Conservation (phyloP, 2,888 invertebrate species). For the Prosopocoilus inquinatus region DNA sequence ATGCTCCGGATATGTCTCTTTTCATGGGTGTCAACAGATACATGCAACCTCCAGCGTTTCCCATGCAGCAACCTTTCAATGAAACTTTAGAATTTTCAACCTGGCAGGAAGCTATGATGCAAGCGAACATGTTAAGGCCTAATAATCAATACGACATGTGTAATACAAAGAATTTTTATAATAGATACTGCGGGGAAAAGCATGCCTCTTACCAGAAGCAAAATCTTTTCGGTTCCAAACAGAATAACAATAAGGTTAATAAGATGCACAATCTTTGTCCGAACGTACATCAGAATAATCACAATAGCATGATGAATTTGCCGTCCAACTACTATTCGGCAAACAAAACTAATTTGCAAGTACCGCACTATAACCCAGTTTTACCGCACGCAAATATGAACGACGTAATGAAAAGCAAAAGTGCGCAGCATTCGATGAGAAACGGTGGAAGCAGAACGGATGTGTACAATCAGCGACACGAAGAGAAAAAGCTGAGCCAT, state of each 20-base stretch:
- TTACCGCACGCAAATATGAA: slow-evolving; percentile 43
- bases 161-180: slow-evolving; percentile 30
- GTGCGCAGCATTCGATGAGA: slow-evolving; percentile 30
- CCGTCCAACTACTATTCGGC: slow-evolving; percentile 33
- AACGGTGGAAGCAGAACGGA: slow-evolving; percentile 21
- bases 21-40: slow-evolving; percentile 53
- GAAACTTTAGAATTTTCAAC: slow-evolving; percentile 61
- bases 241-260: slow-evolving; percentile 33
- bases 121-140: slow-evolving; percentile 40
- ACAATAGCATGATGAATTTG: slow-evolving; percentile 33
- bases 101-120: slow-evolving; percentile 69
- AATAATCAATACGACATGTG: slow-evolving; percentile 39
- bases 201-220: slow-evolving; percentile 14
- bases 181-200: slow-evolving; percentile 26
- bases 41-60: slow-evolving; percentile 23
- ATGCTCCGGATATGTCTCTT: slow-evolving; percentile 52
- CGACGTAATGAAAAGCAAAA: slow-evolving; percentile 47
- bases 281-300: slow-evolving; percentile 15
- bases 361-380: slow-evolving; percentile 40
- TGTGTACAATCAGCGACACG: slow-evolving; percentile 12
- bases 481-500: slow-evolving; percentile 12
- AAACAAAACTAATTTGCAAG: slow-evolving; percentile 36
- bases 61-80: slow-evolving; percentile 45
- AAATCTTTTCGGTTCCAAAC: slow-evolving; percentile 22
- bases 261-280: neutral